Conservation (phyloP, 2,888 invertebrate species). For the Rhaphigaster nebulosa region DNA sequence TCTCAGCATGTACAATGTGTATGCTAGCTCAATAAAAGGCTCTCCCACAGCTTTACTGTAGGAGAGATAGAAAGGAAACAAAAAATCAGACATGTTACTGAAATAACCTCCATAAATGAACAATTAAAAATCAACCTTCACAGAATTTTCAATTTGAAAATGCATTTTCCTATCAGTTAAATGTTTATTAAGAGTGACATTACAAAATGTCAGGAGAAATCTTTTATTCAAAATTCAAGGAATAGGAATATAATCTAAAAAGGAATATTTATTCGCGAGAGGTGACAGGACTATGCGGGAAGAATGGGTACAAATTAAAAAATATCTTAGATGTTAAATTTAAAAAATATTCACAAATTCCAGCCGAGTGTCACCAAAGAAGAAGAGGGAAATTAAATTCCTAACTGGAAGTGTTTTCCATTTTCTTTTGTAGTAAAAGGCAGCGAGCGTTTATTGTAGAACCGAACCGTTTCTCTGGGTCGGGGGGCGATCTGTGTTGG, state of each 20-base stretch:
- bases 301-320: slow-evolving; percentile 14
- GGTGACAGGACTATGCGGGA: neutral
- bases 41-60: no score
- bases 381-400: slow-evolving; percentile 17
- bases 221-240: neutral
- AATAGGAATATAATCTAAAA: no score
- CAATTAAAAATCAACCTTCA: no score
- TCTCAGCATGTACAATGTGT: no score
- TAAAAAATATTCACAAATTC: slow-evolving; percentile 22
- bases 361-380: neutral
- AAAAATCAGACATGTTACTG: no score
- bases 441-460: neutral
- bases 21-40: no score
- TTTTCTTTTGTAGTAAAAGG: neutral
- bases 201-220: neutral
- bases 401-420: neutral
- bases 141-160: no score
- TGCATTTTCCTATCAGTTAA: neutral
- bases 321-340: slow-evolving; percentile 1
- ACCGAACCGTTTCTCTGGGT: neutral
- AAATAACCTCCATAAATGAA: no score
- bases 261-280: neutral
- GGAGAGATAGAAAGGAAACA: no score
- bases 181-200: neutral
- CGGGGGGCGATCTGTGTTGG: neutral